Percentiles rank a stretch among this genome's conserved stretches.
Conservation (phyloP, 1,140 invertebrate genomes). For the Eurytemora carolleeae region DNA sequence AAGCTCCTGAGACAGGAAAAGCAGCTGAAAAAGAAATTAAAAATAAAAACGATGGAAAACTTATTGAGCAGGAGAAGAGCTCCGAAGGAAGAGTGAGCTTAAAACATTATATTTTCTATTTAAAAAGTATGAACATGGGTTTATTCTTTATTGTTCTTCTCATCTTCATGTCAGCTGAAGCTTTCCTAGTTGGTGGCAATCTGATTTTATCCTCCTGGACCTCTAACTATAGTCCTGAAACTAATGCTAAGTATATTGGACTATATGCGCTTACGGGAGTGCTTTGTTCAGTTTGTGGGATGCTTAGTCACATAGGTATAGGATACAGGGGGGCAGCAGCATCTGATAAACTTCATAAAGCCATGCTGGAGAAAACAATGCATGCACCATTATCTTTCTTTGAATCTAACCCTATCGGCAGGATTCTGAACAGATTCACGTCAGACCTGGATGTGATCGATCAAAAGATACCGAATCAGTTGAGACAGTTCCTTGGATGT, state of each 20-base stretch:
- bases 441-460: not conserved
- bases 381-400: slow-evolving; percentile 35
- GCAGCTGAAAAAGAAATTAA: too few species aligned
- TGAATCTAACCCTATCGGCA: slow-evolving; percentile 38
- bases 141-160: not conserved
- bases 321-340: slow-evolving; percentile 16
- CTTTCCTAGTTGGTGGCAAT: not conserved
- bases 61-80: not conserved
- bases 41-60: not conserved
- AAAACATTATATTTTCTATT: not conserved
- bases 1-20: too few species aligned
- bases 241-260: not conserved
- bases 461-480: not conserved
- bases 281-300: not conserved
- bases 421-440: slow-evolving; percentile 42
- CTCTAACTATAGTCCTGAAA: not conserved
- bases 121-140: not conserved
- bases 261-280: not conserved
- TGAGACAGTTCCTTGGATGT: not conserved
- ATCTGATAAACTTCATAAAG: slow-evolving; percentile 32
- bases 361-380: slow-evolving; percentile 34
- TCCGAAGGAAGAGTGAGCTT: not conserved
- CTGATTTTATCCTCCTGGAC: not conserved
- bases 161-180: not conserved
- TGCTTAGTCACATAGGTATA: not conserved